Evolutionary conservation across 2,797 vertebrate genomes (phyloP), one percentile per base, ranked within the genome.

Genomic region (Eidolon dupreanum): DNA sequence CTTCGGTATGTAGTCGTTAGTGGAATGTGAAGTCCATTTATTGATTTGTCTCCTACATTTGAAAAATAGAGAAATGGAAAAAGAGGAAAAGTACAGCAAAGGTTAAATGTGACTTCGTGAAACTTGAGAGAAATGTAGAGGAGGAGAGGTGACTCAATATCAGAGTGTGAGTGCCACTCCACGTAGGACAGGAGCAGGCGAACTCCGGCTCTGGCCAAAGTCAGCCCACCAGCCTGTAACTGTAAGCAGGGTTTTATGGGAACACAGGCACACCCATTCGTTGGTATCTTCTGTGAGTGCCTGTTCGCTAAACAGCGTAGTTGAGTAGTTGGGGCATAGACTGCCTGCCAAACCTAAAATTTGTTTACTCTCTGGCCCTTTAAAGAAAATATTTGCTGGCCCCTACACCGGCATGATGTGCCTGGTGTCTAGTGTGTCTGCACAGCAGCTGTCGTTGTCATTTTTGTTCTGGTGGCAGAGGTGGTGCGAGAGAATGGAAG

Each of bases 281-380:
- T 36, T 38, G 71, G 3, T 61, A 16, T 73, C 4, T 2, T 33
- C 12, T 36, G 16, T 31, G 74, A 55, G 49, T 90, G 38, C 36
- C 49, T 74, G 31, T 95, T 59, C 0, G 10, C 16, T 43, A 3
- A 38, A 46, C n/a, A 28, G 49, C 12, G 41, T 38, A 22, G 55
- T 28, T 78, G 88, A 92, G 49, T 81, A 55, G 6, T 28, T 65
- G 66, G 83, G 53, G 90, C 43, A 33, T 22, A 77, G 46, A 79
- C 31, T 12, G 2, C 57, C 31, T 8, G 5, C 16, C 38, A 57
- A 51, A 41, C 38, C 84, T 33, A 38, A 20, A 49, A 4, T 41
- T 79, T 61, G 0, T 87, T 53, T 83, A 55, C 6, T 66, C 11
- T 75, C 33, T 15, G 20, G 68, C 70, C 36, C 20, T 90, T 87